Evolutionary conservation across 2,888 invertebrate species (phyloP), one percentile per base, ranked within the genome.

Genomic region (Chymomyza amoena): DNA sequence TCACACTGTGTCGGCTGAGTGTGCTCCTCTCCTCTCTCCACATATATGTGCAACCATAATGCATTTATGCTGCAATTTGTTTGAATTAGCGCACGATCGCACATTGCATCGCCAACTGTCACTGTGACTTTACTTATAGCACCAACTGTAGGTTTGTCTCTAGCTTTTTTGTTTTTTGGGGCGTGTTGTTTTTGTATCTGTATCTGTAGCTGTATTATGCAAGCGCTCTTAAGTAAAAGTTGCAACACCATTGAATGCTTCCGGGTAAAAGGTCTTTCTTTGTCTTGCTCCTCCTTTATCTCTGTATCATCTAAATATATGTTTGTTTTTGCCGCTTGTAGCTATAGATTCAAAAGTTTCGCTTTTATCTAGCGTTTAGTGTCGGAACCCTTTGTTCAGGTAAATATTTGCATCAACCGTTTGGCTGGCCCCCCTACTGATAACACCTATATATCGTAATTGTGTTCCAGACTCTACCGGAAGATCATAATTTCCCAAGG

Each of bases 31-130:
- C 76, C 87, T 87, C 32, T 32, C 32, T 32, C 32, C 32, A 5
- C 32, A 32, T 13, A 39, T 39, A 6, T 39, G 13, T 9, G 39
- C 10, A 39, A 13, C 10, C 39, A 71, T 88, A 81, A 81, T 84
- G 79, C 79, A 87, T 81, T 88, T 84, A 84, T 84, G 85, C 80
- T 78, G 89, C 84, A 84, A 88, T 84, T 84, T 84, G 84, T 88
- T 88, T 84, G 89, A 88, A 88, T 88, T 84, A 83, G 78, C 83
- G 81, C 66, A 64, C 60, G 59, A 65, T 69, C 50, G 64, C 10
- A 20, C 50, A 39, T 28, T 18, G 50, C 61, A 50, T n/a, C 50
- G 50, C 50, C 25, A 18, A 25, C 57, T 57, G 57, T 57, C 57
- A 54, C 54, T 54, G 7, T 54, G 6, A 9, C 32, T 57, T 57